Base-by-base conservation (phyloP, 2,113 vertebrate genomes). In the Condylura cristata region DNA sequence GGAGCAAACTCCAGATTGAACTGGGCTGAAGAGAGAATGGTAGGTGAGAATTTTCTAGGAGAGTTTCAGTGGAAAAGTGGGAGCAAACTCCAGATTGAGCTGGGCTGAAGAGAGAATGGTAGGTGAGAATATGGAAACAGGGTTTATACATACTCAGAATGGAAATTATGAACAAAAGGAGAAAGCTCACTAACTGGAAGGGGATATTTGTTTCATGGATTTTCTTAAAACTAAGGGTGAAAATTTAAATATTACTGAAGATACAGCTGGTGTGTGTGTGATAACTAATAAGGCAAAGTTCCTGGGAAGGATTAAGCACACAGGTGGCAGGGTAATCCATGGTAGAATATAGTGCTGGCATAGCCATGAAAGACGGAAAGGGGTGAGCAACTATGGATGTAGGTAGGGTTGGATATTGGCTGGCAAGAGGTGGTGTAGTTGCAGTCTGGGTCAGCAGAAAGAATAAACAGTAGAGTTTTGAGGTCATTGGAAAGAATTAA, bases 331-430 rank as follows among this genome's bases (percentile, higher is more conserved):
- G 8, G 30, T 6, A 18, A 51, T n/a, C 14, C 28, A 18, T 5
- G 17, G 37, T 13, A 24, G 48, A 51, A 51, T 24, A 34, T 34
- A 65, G 44, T 22, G 17, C 30, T 0, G 1, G 7, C 41, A 12
- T 53, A 20, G 7, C 63, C 22, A 6, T n/a, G 18, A 71, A 72
- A 56, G 44, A 51, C 39, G 66, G 41, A n/a, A 37, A 17, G 20
- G 18, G 9, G 20, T 1, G 20, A 1, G 9, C 9, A 5, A 13
- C 17, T 61, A 51, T 18, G 71, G n/a, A 32, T 8, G 0, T 14
- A 14, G 44, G 44, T 46, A 65, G 44, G 20, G 14, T 39, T 20
- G 56, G 34, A 30, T 60, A 13, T 14, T 56, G 17, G 20, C 74
- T n/a, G 86, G 20, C 74, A 78, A 4, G 18, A 60, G n/a, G 20